phyloP scores from a whole-genome alignment of 2,888 invertebrate genomes.

The Rhorus exstirpatorius region DNA sequence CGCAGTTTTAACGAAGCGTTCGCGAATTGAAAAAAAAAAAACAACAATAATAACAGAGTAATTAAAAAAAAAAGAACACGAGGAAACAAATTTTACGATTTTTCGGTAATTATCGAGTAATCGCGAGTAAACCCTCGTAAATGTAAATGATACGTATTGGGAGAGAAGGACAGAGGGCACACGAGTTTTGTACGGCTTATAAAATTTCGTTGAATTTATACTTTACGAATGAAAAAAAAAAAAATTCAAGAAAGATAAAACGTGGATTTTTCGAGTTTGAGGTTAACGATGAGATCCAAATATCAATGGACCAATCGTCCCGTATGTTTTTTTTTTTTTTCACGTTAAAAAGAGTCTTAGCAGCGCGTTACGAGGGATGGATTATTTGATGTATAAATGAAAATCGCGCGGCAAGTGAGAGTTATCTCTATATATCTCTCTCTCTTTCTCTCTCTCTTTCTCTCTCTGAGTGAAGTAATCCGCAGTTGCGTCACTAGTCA shows the following conservation, averaged over 20 bases:
- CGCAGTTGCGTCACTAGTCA: slow-evolving; percentile 69
- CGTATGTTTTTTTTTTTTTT: slow-evolving; percentile 15
- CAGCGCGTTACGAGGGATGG: not conserved
- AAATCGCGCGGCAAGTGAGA: slow-evolving; percentile 53
- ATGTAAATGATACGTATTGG: no score
- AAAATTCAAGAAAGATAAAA: not conserved
- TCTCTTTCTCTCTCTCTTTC: slow-evolving; percentile 11
- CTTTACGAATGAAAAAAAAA: not conserved
- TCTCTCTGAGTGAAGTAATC: slow-evolving; percentile 65
- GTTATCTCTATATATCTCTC: slow-evolving; percentile 24
- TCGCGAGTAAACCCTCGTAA: not conserved
- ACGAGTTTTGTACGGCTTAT: no score
- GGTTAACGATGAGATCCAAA: slow-evolving; percentile 1
- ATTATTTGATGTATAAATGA: slow-evolving; percentile 10
- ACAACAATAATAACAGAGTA: not conserved
- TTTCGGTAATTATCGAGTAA: slow-evolving; percentile 26
- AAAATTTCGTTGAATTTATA: not conserved
- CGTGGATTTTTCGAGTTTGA: slow-evolving; percentile 2
- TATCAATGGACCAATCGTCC: not conserved
- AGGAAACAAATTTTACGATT: not conserved
- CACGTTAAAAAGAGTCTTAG: not conserved
- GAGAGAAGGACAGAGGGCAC: not conserved
- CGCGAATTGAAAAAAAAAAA: slow-evolving; percentile 12
- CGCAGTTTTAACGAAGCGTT: slow-evolving; percentile 36
- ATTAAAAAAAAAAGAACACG: not conserved